Base-by-base conservation (phyloP, 2,797 vertebrate species). In the Coregonus sp. region DNA sequence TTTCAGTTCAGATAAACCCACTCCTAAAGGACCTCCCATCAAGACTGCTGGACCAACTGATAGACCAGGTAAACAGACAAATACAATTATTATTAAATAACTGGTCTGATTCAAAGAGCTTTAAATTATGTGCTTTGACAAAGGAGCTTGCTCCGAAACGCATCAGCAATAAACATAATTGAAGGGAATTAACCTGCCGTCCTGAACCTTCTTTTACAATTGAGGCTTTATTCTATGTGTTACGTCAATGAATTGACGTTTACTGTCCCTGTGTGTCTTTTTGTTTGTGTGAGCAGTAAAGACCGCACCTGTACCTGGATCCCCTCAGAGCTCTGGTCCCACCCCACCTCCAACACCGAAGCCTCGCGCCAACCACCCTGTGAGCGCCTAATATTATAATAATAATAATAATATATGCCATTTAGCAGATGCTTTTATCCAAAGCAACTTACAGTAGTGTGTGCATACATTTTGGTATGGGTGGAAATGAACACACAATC, bases 321-420 rank as follows among this genome's bases (percentile, higher is more conserved):
- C 88, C 4, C 79, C 87, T 67, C 78, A 89, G 20, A 92, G 80
- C 75, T 80, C 92, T 0, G 11, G 85, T 66, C 89, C 84, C 68
- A 75, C 91, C 71, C 94, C 91, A 75, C 95, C 96, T 67, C 97
- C 96, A 3, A 93, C 96, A 15, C 96, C 96, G 66, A 96, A 96
- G 95, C 96, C 97, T 82, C 92, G 97, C 81, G 95, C 92, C 82
- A 91, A 93, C 31, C 92, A 93, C 84, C 88, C 92, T 7, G 97
- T 97, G 88, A 95, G 96, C 93, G 82, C 72, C 61, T 1, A 4
- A 47, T 47, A 47, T 47, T 11, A 33, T 33, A 33, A 2, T 16
- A 29, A 20, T 47, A 47, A 47, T 47, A 47, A 47, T 11, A 47
- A 47, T 11, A 47, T 47, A 12, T 47, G 40, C 40, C 40, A 47